A percentile compares a stretch with the other conserved stretches of the same genome.
Evolutionary conservation across 1,140 invertebrate genomes (phyloP).

Genomic region (Paralvinella palmiformis): DNA sequence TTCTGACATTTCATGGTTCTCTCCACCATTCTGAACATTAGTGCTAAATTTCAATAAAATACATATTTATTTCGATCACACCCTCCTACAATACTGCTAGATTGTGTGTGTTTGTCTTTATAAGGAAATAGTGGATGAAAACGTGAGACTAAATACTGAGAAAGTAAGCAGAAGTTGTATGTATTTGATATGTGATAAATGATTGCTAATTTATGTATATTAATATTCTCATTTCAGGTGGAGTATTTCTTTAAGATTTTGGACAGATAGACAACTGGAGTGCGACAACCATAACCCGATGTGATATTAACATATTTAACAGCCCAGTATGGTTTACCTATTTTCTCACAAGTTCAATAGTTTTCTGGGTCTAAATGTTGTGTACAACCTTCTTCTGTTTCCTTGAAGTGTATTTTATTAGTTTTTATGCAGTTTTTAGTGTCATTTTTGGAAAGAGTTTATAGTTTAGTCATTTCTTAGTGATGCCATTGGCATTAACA

Average conservation of each 20-base stretch:
- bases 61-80: background rate
- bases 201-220: background rate
- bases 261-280: no score
- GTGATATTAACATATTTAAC: no score
- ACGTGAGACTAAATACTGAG: background rate
- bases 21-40: background rate
- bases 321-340: no score
- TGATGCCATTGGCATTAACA: no score
- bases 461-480: no score
- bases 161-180: background rate
- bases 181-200: background rate
- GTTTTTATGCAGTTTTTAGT: no score
- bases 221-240: constrained; percentile 32
- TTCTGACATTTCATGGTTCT: background rate
- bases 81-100: background rate
- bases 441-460: no score
- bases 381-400: no score
- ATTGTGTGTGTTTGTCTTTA: background rate
- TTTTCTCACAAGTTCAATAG: no score
- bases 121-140: background rate
- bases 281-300: no score
- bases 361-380: no score
- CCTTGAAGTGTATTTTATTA: no score
- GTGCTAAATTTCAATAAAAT: background rate
- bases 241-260: constrained; percentile 50